Percentiles rank a stretch among this genome's conserved stretches.
Evolutionary conservation across 2,797 vertebrate species (phyloP).

Genomic region (Mus minutoides): DNA sequence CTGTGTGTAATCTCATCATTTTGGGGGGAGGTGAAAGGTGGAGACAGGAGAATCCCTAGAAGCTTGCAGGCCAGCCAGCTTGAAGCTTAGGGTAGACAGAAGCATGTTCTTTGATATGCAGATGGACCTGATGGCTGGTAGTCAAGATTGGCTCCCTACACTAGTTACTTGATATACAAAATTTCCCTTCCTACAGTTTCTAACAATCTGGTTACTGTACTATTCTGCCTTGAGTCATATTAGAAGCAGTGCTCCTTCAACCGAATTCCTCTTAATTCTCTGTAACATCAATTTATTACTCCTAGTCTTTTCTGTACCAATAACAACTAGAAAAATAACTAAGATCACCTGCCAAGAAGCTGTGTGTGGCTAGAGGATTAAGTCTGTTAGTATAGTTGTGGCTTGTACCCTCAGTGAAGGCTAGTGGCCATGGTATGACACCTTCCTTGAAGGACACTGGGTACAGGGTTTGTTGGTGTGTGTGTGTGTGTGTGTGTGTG

Average conservation of each 20-base stretch:
- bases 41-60: background rate
- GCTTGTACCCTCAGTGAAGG: background rate
- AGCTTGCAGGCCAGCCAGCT: background rate
- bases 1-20: background rate
- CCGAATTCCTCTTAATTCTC: background rate
- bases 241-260: background rate
- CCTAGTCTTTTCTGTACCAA: background rate
- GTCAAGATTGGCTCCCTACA: background rate
- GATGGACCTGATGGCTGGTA: background rate
- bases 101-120: background rate
- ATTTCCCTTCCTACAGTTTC: background rate
- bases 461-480: background rate
- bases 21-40: background rate
- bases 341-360: background rate
- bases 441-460: background rate
- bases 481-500: too few species aligned
- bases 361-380: background rate
- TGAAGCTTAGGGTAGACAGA: background rate
- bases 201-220: background rate
- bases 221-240: background rate
- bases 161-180: background rate
- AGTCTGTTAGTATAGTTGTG: rapidly evolving
- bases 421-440: background rate
- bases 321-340: background rate
- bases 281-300: background rate